Evolutionary conservation across 2,888 invertebrate genomes (phyloP).

Genomic region (Pterostichus niger): DNA sequence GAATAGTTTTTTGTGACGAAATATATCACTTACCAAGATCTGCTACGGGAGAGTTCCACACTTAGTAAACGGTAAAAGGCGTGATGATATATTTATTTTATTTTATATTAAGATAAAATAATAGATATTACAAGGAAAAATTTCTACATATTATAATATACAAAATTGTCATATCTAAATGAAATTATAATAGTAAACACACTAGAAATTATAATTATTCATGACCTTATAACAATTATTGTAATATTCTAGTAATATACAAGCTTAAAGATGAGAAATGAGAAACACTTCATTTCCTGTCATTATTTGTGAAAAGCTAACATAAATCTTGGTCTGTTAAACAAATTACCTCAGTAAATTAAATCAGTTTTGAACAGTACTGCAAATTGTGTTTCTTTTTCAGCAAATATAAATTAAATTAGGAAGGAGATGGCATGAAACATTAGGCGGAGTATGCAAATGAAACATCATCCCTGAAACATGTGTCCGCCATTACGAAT

Average conservation of each 20-base stretch:
- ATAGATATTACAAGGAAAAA: too few species aligned
- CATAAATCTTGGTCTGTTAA: constrained; percentile 37
- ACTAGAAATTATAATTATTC: not conserved
- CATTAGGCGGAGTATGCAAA: constrained; percentile 53
- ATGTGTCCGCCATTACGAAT: constrained; percentile 75
- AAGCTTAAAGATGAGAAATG: not conserved
- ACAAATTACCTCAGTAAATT: constrained; percentile 51
- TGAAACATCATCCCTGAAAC: constrained; percentile 68
- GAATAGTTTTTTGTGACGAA: too few species aligned
- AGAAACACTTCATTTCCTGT: constrained; percentile 1
- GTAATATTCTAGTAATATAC: not conserved
- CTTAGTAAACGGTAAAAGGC: too few species aligned
- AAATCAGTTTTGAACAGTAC: constrained; percentile 32
- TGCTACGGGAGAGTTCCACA: too few species aligned
- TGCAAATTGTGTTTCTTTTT: constrained; percentile 52
- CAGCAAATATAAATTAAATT: constrained; percentile 40
- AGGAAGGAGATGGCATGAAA: constrained; percentile 13
- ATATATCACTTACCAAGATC: too few species aligned
- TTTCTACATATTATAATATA: too few species aligned
- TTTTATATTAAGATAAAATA: too few species aligned
- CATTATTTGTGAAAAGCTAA: constrained; percentile 21
- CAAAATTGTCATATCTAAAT: too few species aligned
- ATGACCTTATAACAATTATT: not conserved
- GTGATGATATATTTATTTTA: too few species aligned
- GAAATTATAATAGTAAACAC: too few species aligned